phyloP scores from a whole-genome alignment of 2,888 invertebrate species.

The Pantelozetes paolii region DNA sequence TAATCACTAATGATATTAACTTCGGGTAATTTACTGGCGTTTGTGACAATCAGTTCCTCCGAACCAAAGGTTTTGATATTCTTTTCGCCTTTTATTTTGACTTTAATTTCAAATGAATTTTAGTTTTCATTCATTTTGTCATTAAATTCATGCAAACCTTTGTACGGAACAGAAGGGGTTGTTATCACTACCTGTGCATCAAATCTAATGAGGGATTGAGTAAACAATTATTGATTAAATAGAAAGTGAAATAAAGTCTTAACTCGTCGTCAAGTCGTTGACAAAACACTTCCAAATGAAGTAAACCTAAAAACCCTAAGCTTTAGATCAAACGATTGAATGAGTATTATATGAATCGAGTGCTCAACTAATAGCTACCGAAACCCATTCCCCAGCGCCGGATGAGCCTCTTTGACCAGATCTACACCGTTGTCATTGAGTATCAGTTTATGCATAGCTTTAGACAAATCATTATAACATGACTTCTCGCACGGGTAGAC shows the following conservation, averaged over 20 bases:
- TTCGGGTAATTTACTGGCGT: constrained; percentile 53
- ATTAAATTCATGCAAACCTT: constrained; percentile 50
- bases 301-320: constrained; percentile 55
- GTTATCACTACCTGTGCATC: constrained; percentile 57
- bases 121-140: not conserved
- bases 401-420: constrained; percentile 69
- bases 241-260: not conserved
- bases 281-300: constrained; percentile 59
- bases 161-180: constrained; percentile 58
- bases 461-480: constrained; percentile 67
- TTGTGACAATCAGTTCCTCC: constrained; percentile 53
- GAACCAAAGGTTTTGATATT: constrained; percentile 54
- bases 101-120: constrained; percentile 50
- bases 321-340: constrained; percentile 47
- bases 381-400: constrained; percentile 57
- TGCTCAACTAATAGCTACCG: constrained; percentile 27
- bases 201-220: constrained; percentile 44
- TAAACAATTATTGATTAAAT: not conserved
- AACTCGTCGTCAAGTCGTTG: constrained; percentile 58
- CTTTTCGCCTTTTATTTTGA: constrained; percentile 69
- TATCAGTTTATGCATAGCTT: constrained; percentile 82
- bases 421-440: constrained; percentile 90
- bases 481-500: constrained; percentile 87
- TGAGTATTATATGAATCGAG: not conserved
- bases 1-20: constrained; percentile 66